Evolutionary conservation across 2,888 invertebrate genomes (phyloP).

Genomic region (Gonocerus acuteangulatus): DNA sequence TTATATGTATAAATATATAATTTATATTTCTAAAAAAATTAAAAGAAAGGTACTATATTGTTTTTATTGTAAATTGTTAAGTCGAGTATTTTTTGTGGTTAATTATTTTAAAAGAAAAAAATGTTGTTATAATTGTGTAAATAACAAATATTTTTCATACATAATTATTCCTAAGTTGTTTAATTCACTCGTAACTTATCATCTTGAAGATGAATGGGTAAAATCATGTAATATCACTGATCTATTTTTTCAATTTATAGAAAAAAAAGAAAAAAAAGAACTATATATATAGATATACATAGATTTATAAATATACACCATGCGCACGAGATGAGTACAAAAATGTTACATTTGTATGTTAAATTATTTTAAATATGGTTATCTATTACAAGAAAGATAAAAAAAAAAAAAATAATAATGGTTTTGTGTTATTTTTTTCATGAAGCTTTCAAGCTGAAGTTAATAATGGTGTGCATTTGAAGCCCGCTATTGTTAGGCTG

Average conservation of each 20-base stretch:
- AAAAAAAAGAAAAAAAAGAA: neutral
- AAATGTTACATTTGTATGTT: conserved; percentile 28
- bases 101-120: conserved; percentile 17
- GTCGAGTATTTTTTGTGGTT: conserved; percentile 17
- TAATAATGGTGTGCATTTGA: too few species aligned
- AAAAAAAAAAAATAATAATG: too few species aligned
- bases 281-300: neutral
- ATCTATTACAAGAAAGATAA: conserved; percentile 1
- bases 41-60: conserved; percentile 22
- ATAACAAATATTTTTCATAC: conserved; percentile 14
- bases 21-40: conserved; percentile 25
- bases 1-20: too few species aligned
- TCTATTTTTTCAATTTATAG: conserved; percentile 8
- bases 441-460: too few species aligned
- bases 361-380: conserved; percentile 23
- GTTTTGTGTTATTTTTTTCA: too few species aligned
- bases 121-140: conserved; percentile 21
- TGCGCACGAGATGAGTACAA: conserved; percentile 22
- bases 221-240: too few species aligned
- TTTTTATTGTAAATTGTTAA: conserved; percentile 24
- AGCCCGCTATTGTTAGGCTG: conserved; percentile 4
- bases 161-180: conserved; percentile 16
- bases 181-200: conserved; percentile 2
- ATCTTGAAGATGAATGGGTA: conserved; percentile 1
- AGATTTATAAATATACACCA: conserved; percentile 5